Percentiles rank a stretch among this genome's conserved stretches.
Conservation (phyloP, 1,140 invertebrate genomes). For the Drosophila oshimai region DNA sequence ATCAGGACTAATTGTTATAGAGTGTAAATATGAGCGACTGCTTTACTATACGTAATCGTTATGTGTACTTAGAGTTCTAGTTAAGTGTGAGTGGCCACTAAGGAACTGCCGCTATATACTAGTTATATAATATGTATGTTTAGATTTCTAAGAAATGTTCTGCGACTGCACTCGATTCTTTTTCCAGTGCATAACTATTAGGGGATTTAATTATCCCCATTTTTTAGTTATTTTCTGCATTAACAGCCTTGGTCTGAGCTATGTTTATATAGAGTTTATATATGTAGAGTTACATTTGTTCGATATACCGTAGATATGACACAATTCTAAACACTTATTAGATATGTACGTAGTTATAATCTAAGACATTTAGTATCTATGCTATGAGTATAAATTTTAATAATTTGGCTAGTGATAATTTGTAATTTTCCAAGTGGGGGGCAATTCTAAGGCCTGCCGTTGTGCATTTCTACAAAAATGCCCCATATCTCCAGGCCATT, state of each 20-base stretch:
- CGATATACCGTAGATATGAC: conserved; percentile 55
- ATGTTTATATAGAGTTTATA: conserved; percentile 51
- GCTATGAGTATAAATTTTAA: conserved; percentile 36
- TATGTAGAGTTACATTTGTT: conserved; percentile 45
- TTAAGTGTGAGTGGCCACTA: conserved; percentile 54
- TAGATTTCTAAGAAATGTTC: conserved; percentile 41
- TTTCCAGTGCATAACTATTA: conserved; percentile 12
- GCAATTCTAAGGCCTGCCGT: conserved; percentile 40
- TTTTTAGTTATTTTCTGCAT: conserved; percentile 30
- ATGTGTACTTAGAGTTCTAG: conserved; percentile 62
- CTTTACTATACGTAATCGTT: conserved; percentile 36
- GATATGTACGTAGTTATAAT: conserved; percentile 32
- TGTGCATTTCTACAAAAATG: conserved; percentile 59
- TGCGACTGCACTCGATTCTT: conserved; percentile 4
- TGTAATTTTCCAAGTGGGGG: background rate
- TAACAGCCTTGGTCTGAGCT: conserved; percentile 72
- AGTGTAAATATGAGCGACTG: conserved; percentile 51
- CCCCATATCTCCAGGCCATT: conserved; percentile 22
- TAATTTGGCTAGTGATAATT: conserved; percentile 18
- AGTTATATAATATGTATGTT: conserved; percentile 31
- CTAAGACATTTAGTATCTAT: conserved; percentile 71
- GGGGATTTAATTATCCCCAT: background rate
- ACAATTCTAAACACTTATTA: conserved; percentile 77
- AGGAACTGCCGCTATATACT: conserved; percentile 51
- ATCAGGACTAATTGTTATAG: conserved; percentile 47